Percentiles rank a stretch among this genome's conserved stretches.
phyloP scores from a whole-genome alignment of 1,140 invertebrate species.

The Drosophila kurseongensis region DNA sequence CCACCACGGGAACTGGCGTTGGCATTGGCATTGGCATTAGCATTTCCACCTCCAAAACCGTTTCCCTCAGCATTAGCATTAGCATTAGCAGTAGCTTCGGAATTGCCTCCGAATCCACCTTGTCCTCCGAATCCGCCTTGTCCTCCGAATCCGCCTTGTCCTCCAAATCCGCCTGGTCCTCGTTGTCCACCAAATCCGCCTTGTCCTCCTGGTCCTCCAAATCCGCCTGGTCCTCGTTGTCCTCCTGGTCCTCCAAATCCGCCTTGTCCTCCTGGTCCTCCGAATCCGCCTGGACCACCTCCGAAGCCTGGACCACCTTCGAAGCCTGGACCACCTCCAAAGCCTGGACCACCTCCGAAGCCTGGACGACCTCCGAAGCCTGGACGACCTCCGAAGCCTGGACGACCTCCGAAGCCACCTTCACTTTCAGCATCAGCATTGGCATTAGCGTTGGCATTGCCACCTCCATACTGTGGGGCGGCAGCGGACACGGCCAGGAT shows the following conservation, averaged over 20 bases:
- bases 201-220: background rate
- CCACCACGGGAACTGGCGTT: conserved; percentile 2
- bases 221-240: background rate
- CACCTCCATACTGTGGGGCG: conserved; percentile 30
- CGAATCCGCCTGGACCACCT: background rate
- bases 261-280: conserved; percentile 12
- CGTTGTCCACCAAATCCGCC: conserved; percentile 13
- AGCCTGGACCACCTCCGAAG: conserved; percentile 10
- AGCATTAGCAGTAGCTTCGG: conserved; percentile 13
- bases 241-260: background rate
- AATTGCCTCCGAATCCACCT: background rate
- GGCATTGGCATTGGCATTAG: conserved; percentile 39
- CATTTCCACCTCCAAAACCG: conserved; percentile 21
- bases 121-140: background rate
- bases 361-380: too few relatives aligned
- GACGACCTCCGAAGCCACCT: conserved; percentile 11
- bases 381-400: background rate
- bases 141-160: background rate
- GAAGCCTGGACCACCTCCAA: conserved; percentile 3
- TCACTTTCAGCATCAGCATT: conserved; percentile 14
- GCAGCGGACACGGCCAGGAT: conserved; percentile 59
- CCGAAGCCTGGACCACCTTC: too few relatives aligned
- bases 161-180: conserved; percentile 12
- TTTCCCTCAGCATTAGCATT: background rate
- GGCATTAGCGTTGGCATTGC: conserved; percentile 24